These are phyloP conservation scores for Brachionus asplanchnoidis DNA, from an alignment of 1,140 invertebrate genomes.

Conservation along the genomic window DNA sequence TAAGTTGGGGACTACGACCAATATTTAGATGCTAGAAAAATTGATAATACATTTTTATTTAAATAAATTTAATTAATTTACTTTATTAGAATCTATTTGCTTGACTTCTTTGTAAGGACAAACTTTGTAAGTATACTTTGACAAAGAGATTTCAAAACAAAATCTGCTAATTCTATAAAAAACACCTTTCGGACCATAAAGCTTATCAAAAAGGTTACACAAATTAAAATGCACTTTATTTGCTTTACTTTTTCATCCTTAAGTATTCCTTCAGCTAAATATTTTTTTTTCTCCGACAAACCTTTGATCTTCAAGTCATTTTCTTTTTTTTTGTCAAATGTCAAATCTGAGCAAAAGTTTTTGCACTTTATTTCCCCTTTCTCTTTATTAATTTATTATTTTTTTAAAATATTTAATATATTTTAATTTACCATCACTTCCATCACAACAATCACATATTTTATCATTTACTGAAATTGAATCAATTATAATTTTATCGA, in stretches of 20 bases:
- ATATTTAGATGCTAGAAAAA: background rate
- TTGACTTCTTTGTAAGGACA: constrained; percentile 33
- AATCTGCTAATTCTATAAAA: background rate
- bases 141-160: background rate
- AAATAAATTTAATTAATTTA: background rate
- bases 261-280: background rate
- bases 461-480: constrained; percentile 15
- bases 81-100: background rate
- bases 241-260: background rate
- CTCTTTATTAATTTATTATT: background rate
- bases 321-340: background rate
- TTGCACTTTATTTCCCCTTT: background rate
- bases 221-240: background rate
- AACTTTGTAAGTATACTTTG: background rate
- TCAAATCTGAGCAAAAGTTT: background rate
- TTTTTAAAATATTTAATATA: background rate
- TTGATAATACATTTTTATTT: background rate
- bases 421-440: constrained; percentile 15
- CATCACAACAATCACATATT: constrained; percentile 42
- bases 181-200: constrained; percentile 26
- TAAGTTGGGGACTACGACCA: background rate
- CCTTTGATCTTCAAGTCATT: background rate
- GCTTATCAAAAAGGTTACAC: background rate
- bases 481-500: background rate
- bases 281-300: constrained; percentile 16